Evolutionary conservation across 2,797 vertebrate species (phyloP).

Genomic region (Antrozous pallidus): DNA sequence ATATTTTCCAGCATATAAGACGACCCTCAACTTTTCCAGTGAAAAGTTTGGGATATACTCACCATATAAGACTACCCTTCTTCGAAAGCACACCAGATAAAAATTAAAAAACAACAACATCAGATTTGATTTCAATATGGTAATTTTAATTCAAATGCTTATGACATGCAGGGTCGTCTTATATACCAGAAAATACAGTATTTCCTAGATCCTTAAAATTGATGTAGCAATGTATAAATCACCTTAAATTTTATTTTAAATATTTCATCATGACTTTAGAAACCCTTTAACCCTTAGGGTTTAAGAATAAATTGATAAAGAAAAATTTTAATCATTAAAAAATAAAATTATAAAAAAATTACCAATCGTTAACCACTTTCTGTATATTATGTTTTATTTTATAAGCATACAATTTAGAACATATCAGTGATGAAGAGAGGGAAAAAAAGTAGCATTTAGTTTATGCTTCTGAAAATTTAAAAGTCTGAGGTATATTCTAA

Average conservation of each 20-base stretch:
- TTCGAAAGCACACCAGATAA: no score
- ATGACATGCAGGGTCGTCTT: no score
- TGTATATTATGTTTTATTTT: constrained; percentile 15
- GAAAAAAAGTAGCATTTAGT: constrained; percentile 6
- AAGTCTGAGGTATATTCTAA: constrained; percentile 18
- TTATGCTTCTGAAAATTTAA: neutral
- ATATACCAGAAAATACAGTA: no score
- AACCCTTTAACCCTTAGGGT: constrained; percentile 4
- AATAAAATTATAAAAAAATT: neutral
- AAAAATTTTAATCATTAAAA: constrained; percentile 34
- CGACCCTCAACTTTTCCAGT: no score
- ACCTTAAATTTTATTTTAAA: constrained; percentile 16
- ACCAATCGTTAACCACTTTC: constrained; percentile 5
- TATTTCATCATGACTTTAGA: constrained; percentile 31
- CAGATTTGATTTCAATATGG: no score
- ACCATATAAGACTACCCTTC: no score
- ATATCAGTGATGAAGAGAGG: neutral
- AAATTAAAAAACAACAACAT: no score
- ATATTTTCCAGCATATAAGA: no score
- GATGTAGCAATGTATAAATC: neutral
- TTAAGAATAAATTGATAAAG: neutral
- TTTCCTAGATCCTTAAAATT: constrained; percentile 2
- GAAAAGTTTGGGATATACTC: no score
- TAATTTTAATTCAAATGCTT: no score
- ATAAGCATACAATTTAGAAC: neutral